phyloP scores from a whole-genome alignment of 2,888 invertebrate species.

The Philhelius pedissequus region DNA sequence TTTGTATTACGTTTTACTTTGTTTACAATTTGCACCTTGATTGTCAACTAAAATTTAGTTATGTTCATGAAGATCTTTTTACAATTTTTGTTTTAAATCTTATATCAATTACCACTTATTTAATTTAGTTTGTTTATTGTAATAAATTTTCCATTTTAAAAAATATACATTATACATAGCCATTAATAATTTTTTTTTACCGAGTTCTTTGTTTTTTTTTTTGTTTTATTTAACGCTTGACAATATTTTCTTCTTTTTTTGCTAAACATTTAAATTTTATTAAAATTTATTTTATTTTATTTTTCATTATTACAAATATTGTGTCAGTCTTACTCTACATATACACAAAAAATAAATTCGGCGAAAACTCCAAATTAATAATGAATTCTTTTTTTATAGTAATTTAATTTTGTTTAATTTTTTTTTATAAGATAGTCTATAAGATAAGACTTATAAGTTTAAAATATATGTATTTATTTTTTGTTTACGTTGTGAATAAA shows the following conservation, averaged over 20 bases:
- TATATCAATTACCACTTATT: conserved; percentile 51
- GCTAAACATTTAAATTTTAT: conserved; percentile 51
- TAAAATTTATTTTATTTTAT: conserved; percentile 22
- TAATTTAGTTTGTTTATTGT: neutral
- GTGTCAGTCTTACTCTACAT: conserved; percentile 68
- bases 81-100: conserved; percentile 12
- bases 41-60: conserved; percentile 68
- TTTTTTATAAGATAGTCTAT: neutral
- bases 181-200: conserved; percentile 44
- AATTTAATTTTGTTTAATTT: neutral
- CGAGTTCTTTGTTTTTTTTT: conserved; percentile 15
- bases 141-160: conserved; percentile 63
- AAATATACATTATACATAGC: conserved; percentile 66
- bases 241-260: conserved; percentile 9
- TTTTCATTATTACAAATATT: conserved; percentile 47
- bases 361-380: conserved; percentile 40
- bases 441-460: conserved; percentile 1
- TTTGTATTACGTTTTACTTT: conserved; percentile 51
- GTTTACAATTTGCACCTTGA: conserved; percentile 69
- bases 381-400: neutral
- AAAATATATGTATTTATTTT: neutral
- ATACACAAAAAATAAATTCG: conserved; percentile 67
- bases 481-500: conserved; percentile 13
- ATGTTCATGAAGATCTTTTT: conserved; percentile 51
- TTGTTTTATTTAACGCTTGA: conserved; percentile 28